A percentile compares a stretch with the other conserved stretches of the same genome.
Conservation (phyloP, 2,797 vertebrate species). For the Muscicapa striata region DNA sequence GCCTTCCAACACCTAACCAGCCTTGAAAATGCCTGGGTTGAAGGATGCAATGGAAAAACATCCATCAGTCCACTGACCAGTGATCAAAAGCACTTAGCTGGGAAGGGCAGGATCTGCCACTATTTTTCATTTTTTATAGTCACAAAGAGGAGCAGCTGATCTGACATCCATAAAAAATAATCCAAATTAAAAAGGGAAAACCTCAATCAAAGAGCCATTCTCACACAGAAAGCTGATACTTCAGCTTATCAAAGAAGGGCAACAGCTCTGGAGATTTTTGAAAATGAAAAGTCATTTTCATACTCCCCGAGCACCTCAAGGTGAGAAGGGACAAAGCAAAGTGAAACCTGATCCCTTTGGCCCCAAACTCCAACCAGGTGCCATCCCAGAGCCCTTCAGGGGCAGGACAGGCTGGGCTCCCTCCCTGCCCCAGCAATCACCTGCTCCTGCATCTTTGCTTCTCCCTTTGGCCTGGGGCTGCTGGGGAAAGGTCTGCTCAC, state of each 20-base stretch:
- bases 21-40: conserved; percentile 39
- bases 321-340: not conserved
- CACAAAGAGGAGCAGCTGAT: conserved; percentile 22
- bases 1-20: conserved; percentile 46
- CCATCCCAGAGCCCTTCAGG: not conserved
- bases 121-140: not conserved
- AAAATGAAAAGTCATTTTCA: not conserved
- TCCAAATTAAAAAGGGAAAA: not conserved
- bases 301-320: not conserved
- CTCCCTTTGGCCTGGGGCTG: not conserved
- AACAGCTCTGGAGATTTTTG: not conserved
- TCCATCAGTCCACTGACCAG: conserved; percentile 23
- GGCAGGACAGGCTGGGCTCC: not conserved
- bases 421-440: not conserved
- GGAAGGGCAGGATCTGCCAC: conserved; percentile 24
- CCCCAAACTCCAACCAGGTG: not conserved
- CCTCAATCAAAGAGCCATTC: not conserved
- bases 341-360: not conserved
- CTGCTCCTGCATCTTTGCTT: not conserved
- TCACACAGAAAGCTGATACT: not conserved
- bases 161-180: conserved; percentile 7
- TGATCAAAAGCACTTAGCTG: conserved; percentile 47
- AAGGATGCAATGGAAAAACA: conserved; percentile 26
- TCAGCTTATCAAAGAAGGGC: not conserved
- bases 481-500: not conserved